phyloP scores from a whole-genome alignment of 2,888 invertebrate genomes.

The Agriopis aurantiaria region DNA sequence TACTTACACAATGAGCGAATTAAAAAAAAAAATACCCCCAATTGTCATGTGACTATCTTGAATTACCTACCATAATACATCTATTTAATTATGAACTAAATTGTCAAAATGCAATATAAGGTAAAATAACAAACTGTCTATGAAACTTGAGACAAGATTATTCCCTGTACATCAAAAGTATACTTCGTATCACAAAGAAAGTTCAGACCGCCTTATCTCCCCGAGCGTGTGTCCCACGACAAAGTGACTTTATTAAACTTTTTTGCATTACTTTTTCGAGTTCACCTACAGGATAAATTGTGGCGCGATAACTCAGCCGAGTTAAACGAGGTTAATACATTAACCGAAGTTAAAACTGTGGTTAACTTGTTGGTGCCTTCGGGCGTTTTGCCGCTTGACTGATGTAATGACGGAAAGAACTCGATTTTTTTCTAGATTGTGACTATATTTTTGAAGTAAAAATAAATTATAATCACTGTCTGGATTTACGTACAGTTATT shows the following conservation, averaged over 20 bases:
- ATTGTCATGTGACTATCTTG: no score
- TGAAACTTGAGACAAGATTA: background rate
- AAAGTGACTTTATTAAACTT: conserved; percentile 76
- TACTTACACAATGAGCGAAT: no score
- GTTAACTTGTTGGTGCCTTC: conserved; percentile 51
- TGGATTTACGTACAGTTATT: no score
- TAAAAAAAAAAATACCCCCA: no score
- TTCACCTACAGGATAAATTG: conserved; percentile 73
- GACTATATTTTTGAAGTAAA: background rate
- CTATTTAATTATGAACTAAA: background rate
- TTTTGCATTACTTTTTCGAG: conserved; percentile 72
- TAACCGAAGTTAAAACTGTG: conserved; percentile 73
- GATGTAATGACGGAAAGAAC: conserved; percentile 48
- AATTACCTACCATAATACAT: background rate
- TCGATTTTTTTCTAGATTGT: conserved; percentile 7
- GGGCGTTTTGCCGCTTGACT: conserved; percentile 56
- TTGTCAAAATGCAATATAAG: no score
- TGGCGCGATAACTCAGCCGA: conserved; percentile 72
- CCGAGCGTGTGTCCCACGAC: conserved; percentile 50
- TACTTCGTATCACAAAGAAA: conserved; percentile 41
- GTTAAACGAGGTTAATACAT: conserved; percentile 81
- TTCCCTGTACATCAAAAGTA: conserved; percentile 32
- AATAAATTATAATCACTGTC: background rate
- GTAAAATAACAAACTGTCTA: no score
- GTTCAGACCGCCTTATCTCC: conserved; percentile 41